These are phyloP conservation scores for Bradypodion pumilum DNA, from an alignment of 2,797 vertebrate species.

Conservation along the genomic window DNA sequence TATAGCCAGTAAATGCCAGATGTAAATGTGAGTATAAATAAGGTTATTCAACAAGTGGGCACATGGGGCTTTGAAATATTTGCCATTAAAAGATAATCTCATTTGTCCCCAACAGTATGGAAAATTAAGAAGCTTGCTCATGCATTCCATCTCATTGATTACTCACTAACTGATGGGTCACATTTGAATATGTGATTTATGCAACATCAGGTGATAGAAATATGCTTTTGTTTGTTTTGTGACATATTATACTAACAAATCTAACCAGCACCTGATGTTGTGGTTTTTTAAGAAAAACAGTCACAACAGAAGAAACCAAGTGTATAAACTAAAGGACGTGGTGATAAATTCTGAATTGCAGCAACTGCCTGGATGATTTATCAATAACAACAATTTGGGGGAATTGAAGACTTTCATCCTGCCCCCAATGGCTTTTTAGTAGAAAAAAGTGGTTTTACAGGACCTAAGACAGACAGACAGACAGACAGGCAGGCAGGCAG, in stretches of 20 bases:
- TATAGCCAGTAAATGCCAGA: neutral
- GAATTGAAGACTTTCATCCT: too few relatives aligned
- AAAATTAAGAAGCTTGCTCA: slow-evolving; percentile 1
- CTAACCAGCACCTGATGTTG: neutral
- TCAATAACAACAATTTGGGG: too few relatives aligned
- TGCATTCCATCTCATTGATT: neutral
- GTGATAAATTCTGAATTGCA: too few relatives aligned
- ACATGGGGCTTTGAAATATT: neutral
- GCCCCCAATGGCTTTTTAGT: too few relatives aligned
- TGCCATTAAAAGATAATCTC: neutral
- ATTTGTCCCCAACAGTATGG: neutral
- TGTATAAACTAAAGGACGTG: neutral
- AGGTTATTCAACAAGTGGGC: neutral
- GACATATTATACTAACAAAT: neutral
- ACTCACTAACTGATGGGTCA: neutral
- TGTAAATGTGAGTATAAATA: neutral
- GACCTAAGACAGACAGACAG: too few relatives aligned
- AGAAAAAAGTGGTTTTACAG: too few relatives aligned
- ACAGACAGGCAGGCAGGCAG: too few relatives aligned
- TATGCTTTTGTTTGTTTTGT: neutral
- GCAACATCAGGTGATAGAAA: neutral
- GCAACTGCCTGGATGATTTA: too few relatives aligned
- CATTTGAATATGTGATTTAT: neutral
- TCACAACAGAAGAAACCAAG: neutral
- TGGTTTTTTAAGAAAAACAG: neutral